Base-by-base conservation (phyloP, 2,888 invertebrate species). In the Metacarcinus magister region DNA sequence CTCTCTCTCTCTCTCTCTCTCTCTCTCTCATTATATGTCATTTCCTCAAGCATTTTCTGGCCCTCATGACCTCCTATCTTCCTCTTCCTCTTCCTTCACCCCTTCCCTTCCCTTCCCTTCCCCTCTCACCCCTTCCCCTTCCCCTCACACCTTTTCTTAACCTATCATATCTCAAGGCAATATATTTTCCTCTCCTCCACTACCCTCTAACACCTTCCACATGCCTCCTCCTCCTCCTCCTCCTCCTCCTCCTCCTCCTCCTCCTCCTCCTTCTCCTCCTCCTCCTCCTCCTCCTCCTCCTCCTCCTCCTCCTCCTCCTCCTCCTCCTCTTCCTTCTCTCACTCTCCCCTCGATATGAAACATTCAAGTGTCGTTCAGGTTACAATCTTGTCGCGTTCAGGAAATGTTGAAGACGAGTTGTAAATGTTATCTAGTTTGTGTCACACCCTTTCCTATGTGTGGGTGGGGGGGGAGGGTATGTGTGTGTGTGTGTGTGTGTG, bases 401-500 rank as follows among this genome's bases (percentile, higher is more conserved):
- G 19, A 67, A 67, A n/a, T 23, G 67, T 0, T 10, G n/a, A 16
- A n/a, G 23, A 67, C 23, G 67, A 54, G 54, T 54, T 67, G 67
- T 67, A 19, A 67, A 19, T 67, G 67, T 67, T 67, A 67, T 67
- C 67, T 7, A 23, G 2, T 2, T n/a, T n/a, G n/a, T n/a, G 67
- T 67, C 67, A 67, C 67, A n/a, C 67, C 67, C n/a, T 5, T 67
- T 5, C 67, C 67, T 67, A 2, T 67, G 67, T 23, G n/a, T 23
- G n/a, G 5, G 60, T 13, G 60, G 54, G 54, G 54, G 13, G 54
- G 54, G 54, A 13, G 54, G 54, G 54, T 54, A 54, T 23, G 13
- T 67, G 67, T 67, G 67, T 67, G 67, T 67, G 67, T n/a, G 67
- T 67, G 67, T 67, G 67, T 67, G 67, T 67, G 67, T 67, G 67